Evolutionary conservation across 2,888 invertebrate genomes (phyloP).

Genomic region (Trichogramma evanescens): DNA sequence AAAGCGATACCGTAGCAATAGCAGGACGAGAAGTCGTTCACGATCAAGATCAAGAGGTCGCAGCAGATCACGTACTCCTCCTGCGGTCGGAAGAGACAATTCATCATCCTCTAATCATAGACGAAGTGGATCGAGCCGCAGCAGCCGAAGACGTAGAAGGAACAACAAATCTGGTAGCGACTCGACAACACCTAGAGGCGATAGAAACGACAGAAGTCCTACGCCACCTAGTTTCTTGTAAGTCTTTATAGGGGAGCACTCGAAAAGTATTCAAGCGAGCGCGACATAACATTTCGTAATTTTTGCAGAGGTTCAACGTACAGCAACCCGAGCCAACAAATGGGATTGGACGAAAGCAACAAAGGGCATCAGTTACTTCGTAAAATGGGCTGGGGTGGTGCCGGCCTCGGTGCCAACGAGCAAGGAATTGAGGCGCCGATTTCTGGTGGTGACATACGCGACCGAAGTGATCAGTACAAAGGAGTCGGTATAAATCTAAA

Average conservation of each 20-base stretch:
- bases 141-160: constrained; percentile 49
- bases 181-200: constrained; percentile 26
- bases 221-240: constrained; percentile 73
- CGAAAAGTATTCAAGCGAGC: neutral
- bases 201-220: constrained; percentile 49
- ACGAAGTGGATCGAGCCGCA: constrained; percentile 42
- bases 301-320: constrained; percentile 40
- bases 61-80: constrained; percentile 48
- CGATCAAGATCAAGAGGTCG: constrained; percentile 43
- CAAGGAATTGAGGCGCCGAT: constrained; percentile 95
- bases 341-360: constrained; percentile 71
- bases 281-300: constrained; percentile 44
- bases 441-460: constrained; percentile 82
- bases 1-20: constrained; percentile 66
- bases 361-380: constrained; percentile 94
- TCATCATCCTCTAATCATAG: constrained; percentile 40
- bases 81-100: neutral
- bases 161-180: constrained; percentile 34
- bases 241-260: constrained; percentile 36
- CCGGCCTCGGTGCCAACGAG: constrained; percentile 87
- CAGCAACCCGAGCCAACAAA: constrained; percentile 55
- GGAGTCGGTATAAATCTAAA: constrained; percentile 89
- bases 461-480: constrained; percentile 87
- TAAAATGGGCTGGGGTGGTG: constrained; percentile 98
- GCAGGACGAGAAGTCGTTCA: constrained; percentile 53